Percentiles rank a stretch among this genome's conserved stretches.
These are phyloP conservation scores for Metalampra italica DNA, from an alignment of 2,888 invertebrate genomes.

Conservation along the genomic window DNA sequence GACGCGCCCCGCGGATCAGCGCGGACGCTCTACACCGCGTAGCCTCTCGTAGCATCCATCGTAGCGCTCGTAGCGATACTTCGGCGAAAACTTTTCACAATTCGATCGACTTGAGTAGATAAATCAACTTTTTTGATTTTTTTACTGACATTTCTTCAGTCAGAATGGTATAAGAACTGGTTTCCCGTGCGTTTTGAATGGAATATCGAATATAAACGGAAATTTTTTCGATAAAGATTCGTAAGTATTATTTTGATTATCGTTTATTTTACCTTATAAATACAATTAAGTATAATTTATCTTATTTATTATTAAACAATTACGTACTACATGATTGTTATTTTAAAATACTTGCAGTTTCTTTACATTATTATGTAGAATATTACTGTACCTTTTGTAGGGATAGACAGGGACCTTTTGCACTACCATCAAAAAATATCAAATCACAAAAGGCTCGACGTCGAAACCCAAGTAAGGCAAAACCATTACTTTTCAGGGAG, in stretches of 20 bases:
- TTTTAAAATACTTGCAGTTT: too few relatives aligned
- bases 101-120: not conserved
- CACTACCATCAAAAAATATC: too few relatives aligned
- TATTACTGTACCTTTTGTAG: too few relatives aligned
- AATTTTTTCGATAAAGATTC: slow-evolving; percentile 39
- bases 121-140: not conserved
- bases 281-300: not conserved
- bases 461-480: too few relatives aligned
- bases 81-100: slow-evolving; percentile 33
- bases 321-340: too few relatives aligned
- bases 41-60: slow-evolving; percentile 22
- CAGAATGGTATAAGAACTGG: not conserved
- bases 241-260: slow-evolving; percentile 48
- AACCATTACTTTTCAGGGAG: not conserved
- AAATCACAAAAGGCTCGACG: too few relatives aligned
- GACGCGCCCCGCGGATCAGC: slow-evolving; percentile 55
- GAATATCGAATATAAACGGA: slow-evolving; percentile 27
- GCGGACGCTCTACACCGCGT: slow-evolving; percentile 60
- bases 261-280: not conserved
- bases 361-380: too few relatives aligned
- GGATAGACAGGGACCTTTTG: too few relatives aligned
- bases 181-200: slow-evolving; percentile 14
- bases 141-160: not conserved
- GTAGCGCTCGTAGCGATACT: slow-evolving; percentile 33
- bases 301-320: not conserved